Base-by-base conservation (phyloP, 2,888 invertebrate genomes). In the Hydraecia micacea region DNA sequence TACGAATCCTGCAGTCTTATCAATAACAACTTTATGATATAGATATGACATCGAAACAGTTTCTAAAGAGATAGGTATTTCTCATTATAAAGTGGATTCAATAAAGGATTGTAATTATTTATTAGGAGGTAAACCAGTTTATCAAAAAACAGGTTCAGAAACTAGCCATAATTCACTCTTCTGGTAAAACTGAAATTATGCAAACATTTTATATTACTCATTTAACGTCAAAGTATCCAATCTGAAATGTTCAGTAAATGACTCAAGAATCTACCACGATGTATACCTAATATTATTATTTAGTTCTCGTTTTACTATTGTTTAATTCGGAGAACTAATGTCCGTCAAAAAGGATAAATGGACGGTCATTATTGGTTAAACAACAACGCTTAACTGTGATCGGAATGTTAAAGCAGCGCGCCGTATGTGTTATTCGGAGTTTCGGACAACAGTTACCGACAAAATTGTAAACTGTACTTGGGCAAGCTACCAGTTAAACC, bases 391-490 rank as follows among this genome's bases (percentile, higher is more conserved):
- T 9, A 39, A 42, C 55, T 55, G 77, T 85, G 82, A 55, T 46
- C 55, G 36, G 77, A 84, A 85, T 85, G 11, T 5, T 55, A n/a
- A 77, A 85, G 32, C 18, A 71, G 46, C 32, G 15, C 21, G 32
- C 46, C 3, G 21, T 55, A 58, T 32, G 52, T 42, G n/a, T 49
- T 65, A 73, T 62, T 78, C 8, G 11, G 25, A 55, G 11, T 55
- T 55, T 13, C 52, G 11, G 55, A n/a, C 7, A 32, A 79, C 28
- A 49, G 70, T 69, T 79, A 21, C 32, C 28, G 8, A 66, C 3
- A n/a, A 32, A 21, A 18, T 52, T 36, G n/a, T 28, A 42, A 77
- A 71, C 25, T 71, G 62, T 42, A 32, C 15, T 79, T 52, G 18
- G 15, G 15, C 13, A 25, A 13, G 36, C 36, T 63, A 39, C 21